Evolutionary conservation across 1,140 invertebrate species (phyloP), one percentile per base, ranked within the genome.

Genomic region (Bombus polaris): DNA sequence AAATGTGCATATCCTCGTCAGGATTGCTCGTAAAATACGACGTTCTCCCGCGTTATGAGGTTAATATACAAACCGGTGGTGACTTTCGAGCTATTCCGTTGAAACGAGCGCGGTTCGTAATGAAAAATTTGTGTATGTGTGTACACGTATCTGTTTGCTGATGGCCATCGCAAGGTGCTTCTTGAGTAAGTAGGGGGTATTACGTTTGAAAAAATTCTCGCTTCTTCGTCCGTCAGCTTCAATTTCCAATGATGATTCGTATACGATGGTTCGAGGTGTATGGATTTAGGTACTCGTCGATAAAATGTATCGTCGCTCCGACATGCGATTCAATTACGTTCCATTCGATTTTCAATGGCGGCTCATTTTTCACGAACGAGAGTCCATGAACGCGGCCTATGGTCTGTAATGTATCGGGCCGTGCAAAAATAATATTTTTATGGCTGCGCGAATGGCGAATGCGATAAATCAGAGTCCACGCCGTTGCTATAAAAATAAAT

Each of bases 351-450:
- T 73, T 25, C n/a, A 74, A 47, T 28, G 47, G 57, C 42, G 9
- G 35, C 2, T 75, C 59, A 22, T 82, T 82, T 82, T 28, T 35
- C 37, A 37, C 15, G 12, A 37, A n/a, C 35, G 13, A n/a, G 44
- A 53, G 25, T 44, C 25, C 44, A 35, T 37, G 44, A 47, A 47
- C 44, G 13, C 62, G 13, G 12, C n/a, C n/a, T 32, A 12, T 9
- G 18, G 39, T 25, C 8, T 39, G 74, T 25, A 47, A 76, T 32
- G 10, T 18, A 35, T 35, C 53, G 39, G 44, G 32, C 59, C 62
- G 57, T 42, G n/a, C 75, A 78, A 66, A 44, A 80, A 80, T 80
- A 47, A 70, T 80, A 80, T 80, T 70, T 80, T 80, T 80, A 80
- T 53, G 78, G 28, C n/a, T 53, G 28, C 28, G 42, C 44, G 32